Base-by-base conservation (phyloP, 2,888 invertebrate species). In the Drosophila acutilabella region DNA sequence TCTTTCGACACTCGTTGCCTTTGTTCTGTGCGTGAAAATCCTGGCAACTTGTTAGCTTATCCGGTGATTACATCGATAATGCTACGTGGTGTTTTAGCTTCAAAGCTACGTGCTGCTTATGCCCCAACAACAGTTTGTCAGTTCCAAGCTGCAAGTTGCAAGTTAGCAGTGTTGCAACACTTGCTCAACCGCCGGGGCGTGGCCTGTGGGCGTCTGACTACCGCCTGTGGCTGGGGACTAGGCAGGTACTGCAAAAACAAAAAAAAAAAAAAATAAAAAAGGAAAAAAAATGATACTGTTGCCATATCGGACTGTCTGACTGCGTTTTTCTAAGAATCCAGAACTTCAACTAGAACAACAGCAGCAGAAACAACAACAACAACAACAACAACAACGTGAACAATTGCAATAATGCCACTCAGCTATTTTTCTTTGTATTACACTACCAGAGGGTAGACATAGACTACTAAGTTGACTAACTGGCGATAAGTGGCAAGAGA, bases 31-130 rank as follows among this genome's bases (percentile, higher is more conserved):
- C 85, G 88, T 89, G 86, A 84, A 91, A 91, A 91, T 91, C 90
- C 90, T 89, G 89, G 89, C 90, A 91, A 91, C 91, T 91, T 91
- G 91, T 91, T 91, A 91, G 91, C 91, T 91, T 91, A 91, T 91
- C 90, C 91, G 91, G 91, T 91, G 91, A 91, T 91, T 91, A 91
- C 91, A 91, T 91, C 91, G 91, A 91, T 90, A 90, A 85, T 85
- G 89, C 88, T 88, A 91, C 90, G 90, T 91, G 91, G 89, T 89
- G 90, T 82, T 84, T 89, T 79, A 85, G 86, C 86, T 82, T 62
- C 65, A 74, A 61, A 57, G 72, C 78, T 89, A 89, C 86, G 88
- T 89, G 86, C 89, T 81, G 88, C 71, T 87, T 72, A 64, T 78
- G 61, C 74, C 65, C 40, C 36, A 23, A 41, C 58, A 51, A 33